phyloP scores from a whole-genome alignment of 2,113 vertebrate genomes.

The Apodemus sylvaticus region DNA sequence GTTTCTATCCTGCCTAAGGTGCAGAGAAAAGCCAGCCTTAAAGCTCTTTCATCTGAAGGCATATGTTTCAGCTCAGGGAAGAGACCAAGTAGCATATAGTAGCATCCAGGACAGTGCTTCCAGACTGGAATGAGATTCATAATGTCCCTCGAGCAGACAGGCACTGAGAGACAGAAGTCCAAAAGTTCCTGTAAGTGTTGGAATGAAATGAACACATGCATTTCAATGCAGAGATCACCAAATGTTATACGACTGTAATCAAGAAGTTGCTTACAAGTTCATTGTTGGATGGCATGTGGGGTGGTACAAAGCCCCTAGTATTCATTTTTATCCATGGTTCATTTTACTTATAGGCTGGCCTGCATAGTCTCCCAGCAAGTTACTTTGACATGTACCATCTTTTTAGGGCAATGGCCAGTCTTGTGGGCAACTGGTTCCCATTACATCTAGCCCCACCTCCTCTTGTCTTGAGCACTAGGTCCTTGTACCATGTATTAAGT shows the following conservation, averaged over 20 bases:
- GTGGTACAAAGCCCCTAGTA: background rate
- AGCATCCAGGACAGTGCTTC: background rate
- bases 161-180: background rate
- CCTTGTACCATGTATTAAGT: background rate
- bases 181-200: background rate
- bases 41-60: background rate
- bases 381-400: too few species aligned
- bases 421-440: background rate
- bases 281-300: background rate
- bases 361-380: background rate
- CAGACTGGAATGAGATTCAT: background rate
- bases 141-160: background rate
- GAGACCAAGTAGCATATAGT: background rate
- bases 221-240: background rate
- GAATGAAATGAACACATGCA: background rate
- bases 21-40: background rate
- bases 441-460: background rate
- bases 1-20: background rate
- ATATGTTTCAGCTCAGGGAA: background rate
- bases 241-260: background rate
- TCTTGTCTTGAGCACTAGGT: background rate
- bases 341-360: background rate
- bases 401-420: background rate
- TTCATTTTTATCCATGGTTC: background rate
- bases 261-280: background rate